phyloP scores from a whole-genome alignment of 1,140 invertebrate genomes.

The Lysiphlebus fabarum region DNA sequence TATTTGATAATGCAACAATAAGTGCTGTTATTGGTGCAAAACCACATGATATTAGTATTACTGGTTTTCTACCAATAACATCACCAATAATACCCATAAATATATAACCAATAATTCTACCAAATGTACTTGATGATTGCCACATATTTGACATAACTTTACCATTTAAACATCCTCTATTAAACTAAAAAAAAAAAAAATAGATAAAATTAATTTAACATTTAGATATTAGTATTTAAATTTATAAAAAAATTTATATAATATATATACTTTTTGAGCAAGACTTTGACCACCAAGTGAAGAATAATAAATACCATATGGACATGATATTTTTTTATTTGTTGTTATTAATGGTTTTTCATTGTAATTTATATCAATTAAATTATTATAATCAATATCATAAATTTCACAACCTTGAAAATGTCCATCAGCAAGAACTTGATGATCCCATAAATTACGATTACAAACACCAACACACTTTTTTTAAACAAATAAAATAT shows the following conservation, averaged over 20 bases:
- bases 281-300: slow-evolving; percentile 21
- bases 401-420: slow-evolving; percentile 27
- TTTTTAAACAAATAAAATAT: neutral
- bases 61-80: slow-evolving; percentile 24
- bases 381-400: slow-evolving; percentile 22
- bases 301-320: slow-evolving; percentile 26
- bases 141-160: slow-evolving; percentile 17
- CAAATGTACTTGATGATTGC: slow-evolving; percentile 24
- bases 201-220: neutral
- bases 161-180: slow-evolving; percentile 22
- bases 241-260: too few species aligned
- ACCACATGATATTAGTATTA: slow-evolving; percentile 26
- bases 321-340: slow-evolving; percentile 22
- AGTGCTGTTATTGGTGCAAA: slow-evolving; percentile 22
- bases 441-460: slow-evolving; percentile 20
- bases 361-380: slow-evolving; percentile 18
- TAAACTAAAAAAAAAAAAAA: slow-evolving; percentile 14
- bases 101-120: slow-evolving; percentile 24
- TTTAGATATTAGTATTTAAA: too few species aligned
- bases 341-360: slow-evolving; percentile 20
- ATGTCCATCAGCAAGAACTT: slow-evolving; percentile 24
- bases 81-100: slow-evolving; percentile 26
- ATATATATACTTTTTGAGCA: slow-evolving; percentile 25
- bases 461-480: slow-evolving; percentile 27
- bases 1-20: slow-evolving; percentile 15